Base-by-base conservation (phyloP, 2,888 invertebrate genomes). In the Cylloceria caligata region DNA sequence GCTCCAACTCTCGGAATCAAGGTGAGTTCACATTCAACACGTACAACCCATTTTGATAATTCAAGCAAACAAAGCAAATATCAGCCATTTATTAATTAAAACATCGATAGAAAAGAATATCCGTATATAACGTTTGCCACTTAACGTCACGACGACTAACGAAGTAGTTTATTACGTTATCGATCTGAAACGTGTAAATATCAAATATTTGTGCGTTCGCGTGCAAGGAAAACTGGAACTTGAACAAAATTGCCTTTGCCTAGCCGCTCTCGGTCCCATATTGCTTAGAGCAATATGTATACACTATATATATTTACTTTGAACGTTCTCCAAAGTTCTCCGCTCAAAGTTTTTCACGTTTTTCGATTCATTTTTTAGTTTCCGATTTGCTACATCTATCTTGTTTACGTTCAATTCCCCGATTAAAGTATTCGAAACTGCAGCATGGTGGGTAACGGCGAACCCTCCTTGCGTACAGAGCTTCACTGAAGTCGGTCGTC, bases 1-100 rank as follows among this genome's bases (percentile, higher is more conserved):
- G 88, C 92, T 69, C 92, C 92, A 21, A 91, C 92, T 83, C 91
- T 92, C 81, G 92, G 92, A 85, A 91, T 92, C 86, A 92, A 92
- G 92, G 92, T 92, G 87, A 90, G 90, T 87, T 76, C 65, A 16
- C 49, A 42, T 74, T 67, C 21, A 49, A 55, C 45, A 68, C 39
- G 11, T 27, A 30, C 19, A 3, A 27, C 21, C 45, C 34, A 67
- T 47, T 34, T 47, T 4, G 24, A 67, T 68, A 21, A 60, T 47
- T 24, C 49, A 34, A 27, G 16, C n/a, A 39, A 19, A 30, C 42
- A 39, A 21, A 24, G 52, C 11, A n/a, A 21, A 3, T 21, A 24
- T 24, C 11, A 24, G 24, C 11, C 24, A 52, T 13, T 52, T 24
- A 52, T 52, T 24, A 52, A 52, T 24, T 24, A 11, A 24, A 52